Base-by-base conservation (phyloP, 1,140 invertebrate species). In the Pseudomyrmex sp. region DNA sequence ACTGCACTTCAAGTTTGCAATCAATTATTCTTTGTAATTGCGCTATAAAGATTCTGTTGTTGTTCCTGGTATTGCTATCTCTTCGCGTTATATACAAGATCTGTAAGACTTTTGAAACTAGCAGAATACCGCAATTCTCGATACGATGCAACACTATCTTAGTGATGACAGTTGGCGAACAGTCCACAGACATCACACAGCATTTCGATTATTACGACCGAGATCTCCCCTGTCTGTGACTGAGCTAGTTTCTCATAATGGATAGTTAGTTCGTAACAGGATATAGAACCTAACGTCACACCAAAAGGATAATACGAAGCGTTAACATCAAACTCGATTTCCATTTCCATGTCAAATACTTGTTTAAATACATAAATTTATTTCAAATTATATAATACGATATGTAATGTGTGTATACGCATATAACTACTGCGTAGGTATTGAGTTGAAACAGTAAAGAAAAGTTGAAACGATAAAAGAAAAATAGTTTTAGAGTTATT, bases 141-240 rank as follows among this genome's bases (percentile, higher is more conserved):
- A 70, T 61, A 70, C 52, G 18, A 46, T 18, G 35, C 18, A 8
- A 13, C 52, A 59, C 44, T 79, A 79, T 79, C 76, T 70, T 48
- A 70, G 65, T 61, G 76, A 70, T 79, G 76, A 79, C 54, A 70
- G 65, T 79, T 69, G 54, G 65, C 52, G 65, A 79, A 69, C 9
- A 15, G 35, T 69, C 35, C 35, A 9, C 54, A 35, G 44, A 62
- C 59, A 65, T 15, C 26, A 35, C 15, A 58, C 15, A 13, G 65
- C 76, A 70, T 54, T 79, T 79, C 65, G 44, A 79, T 79, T 79
- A 79, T 70, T 68, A 79, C 2, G 48, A 56, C 46, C 3, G 23
- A 66, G 48, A n/a, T 54, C 13, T 18, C 20, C 20, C 23, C 50
- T 70, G 69, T 79, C 54, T 79, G 44, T 26, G 44, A 70, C 70